Evolutionary conservation across 2,113 vertebrate genomes (phyloP).

Genomic region (Lasiurus borealis): DNA sequence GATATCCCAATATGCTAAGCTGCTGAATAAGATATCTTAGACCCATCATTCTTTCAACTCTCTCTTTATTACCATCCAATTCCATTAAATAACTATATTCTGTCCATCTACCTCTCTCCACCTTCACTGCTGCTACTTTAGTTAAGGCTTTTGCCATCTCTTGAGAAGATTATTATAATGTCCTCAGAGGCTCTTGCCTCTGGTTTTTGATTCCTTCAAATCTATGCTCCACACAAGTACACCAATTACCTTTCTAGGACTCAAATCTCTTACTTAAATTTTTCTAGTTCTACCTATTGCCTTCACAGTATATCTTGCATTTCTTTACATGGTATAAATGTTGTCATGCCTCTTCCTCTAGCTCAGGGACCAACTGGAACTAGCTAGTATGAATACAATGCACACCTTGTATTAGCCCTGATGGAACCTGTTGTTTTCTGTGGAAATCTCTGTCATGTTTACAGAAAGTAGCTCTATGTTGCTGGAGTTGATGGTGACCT

Average conservation of each 20-base stretch:
- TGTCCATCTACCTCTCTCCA: background rate
- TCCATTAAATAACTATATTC: background rate
- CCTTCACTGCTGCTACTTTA: background rate
- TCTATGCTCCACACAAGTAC: background rate
- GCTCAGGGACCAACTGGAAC: background rate
- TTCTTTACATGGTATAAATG: background rate
- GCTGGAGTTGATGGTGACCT: background rate
- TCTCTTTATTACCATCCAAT: background rate
- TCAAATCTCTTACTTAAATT: background rate
- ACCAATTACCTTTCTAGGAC: background rate
- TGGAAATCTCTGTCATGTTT: background rate
- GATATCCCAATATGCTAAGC: background rate
- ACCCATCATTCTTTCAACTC: background rate
- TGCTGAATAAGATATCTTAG: background rate
- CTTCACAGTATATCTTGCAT: background rate
- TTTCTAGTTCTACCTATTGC: background rate
- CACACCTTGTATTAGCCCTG: background rate
- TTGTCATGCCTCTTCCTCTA: background rate
- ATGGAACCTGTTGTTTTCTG: background rate
- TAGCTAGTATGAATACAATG: background rate
- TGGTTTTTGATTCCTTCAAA: background rate
- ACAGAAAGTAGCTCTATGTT: background rate
- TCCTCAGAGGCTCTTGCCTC: background rate
- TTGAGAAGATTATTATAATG: background rate
- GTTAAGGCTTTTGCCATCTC: background rate